These are phyloP conservation scores for Pyrocoelia pectoralis DNA, from an alignment of 2,888 invertebrate species.

Conservation along the genomic window DNA sequence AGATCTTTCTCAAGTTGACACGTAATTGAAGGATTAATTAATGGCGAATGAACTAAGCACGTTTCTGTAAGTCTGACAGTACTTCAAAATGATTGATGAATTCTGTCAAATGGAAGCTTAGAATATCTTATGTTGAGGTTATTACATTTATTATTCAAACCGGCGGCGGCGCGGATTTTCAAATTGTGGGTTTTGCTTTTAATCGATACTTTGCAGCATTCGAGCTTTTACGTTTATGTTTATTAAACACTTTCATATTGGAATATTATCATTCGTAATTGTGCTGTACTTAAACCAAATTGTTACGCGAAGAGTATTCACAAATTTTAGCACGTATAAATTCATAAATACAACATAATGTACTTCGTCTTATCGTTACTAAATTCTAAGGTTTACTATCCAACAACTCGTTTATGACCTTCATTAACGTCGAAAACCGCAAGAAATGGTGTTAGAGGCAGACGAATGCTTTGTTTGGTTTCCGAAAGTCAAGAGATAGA, in stretches of 20 bases:
- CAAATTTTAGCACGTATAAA: not conserved
- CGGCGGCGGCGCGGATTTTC: constrained; percentile 5
- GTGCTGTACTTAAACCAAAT: not conserved
- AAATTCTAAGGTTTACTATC: not conserved
- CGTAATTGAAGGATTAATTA: constrained; percentile 31
- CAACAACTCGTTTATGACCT: constrained; percentile 25
- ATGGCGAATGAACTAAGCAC: constrained; percentile 23
- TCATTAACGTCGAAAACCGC: constrained; percentile 39
- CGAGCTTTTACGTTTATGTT: not conserved
- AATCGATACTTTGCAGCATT: not conserved
- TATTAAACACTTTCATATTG: not conserved
- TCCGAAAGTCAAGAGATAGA: constrained; percentile 26
- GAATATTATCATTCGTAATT: not conserved
- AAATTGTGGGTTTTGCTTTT: constrained; percentile 10
- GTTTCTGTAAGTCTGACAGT: constrained; percentile 22
- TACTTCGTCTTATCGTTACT: not conserved
- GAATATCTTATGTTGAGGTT: constrained; percentile 15
- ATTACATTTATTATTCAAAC: constrained; percentile 22
- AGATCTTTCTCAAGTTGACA: constrained; percentile 32
- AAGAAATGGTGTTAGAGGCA: constrained; percentile 35
- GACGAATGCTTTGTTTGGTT: constrained; percentile 39
- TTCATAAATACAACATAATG: not conserved
- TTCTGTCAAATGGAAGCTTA: constrained; percentile 15
- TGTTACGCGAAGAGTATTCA: not conserved
- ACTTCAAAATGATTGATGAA: constrained; percentile 22